Conservation (phyloP, 2,888 invertebrate genomes). For the Drosophila acutilabella region DNA sequence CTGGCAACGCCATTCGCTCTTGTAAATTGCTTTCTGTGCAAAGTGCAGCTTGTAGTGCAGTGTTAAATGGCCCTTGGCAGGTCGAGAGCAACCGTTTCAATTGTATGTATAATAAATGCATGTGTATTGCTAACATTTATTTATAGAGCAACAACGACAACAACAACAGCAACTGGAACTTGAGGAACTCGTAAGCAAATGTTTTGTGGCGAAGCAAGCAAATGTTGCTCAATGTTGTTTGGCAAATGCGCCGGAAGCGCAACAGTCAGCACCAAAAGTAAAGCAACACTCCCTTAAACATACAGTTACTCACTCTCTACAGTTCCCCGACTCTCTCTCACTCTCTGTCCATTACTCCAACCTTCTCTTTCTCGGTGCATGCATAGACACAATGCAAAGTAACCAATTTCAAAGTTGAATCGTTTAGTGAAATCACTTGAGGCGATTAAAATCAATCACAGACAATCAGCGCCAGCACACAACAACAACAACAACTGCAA, state of each 20-base stretch:
- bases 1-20: constrained; percentile 1
- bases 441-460: constrained; percentile 82
- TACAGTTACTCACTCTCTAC: not conserved
- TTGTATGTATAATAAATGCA: constrained; percentile 26
- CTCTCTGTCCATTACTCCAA: constrained; percentile 2
- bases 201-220: constrained; percentile 43
- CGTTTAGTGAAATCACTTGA: constrained; percentile 80
- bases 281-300: constrained; percentile 30
- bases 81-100: constrained; percentile 13
- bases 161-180: constrained; percentile 8
- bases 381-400: constrained; percentile 64
- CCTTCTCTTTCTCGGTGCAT: not conserved
- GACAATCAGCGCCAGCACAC: constrained; percentile 67
- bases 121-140: constrained; percentile 26
- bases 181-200: constrained; percentile 35
- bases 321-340: not conserved
- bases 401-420: constrained; percentile 75
- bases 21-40: constrained; percentile 4
- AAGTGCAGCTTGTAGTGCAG: constrained; percentile 21
- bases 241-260: constrained; percentile 58
- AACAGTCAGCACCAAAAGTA: constrained; percentile 56
- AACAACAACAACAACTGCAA: constrained; percentile 35
- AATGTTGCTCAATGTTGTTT: constrained; percentile 41
- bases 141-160: constrained; percentile 22
- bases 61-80: constrained; percentile 33